Evolutionary conservation across 1,140 invertebrate species (phyloP), one percentile per base, ranked within the genome.

Genomic region (Ostrea edulis): DNA sequence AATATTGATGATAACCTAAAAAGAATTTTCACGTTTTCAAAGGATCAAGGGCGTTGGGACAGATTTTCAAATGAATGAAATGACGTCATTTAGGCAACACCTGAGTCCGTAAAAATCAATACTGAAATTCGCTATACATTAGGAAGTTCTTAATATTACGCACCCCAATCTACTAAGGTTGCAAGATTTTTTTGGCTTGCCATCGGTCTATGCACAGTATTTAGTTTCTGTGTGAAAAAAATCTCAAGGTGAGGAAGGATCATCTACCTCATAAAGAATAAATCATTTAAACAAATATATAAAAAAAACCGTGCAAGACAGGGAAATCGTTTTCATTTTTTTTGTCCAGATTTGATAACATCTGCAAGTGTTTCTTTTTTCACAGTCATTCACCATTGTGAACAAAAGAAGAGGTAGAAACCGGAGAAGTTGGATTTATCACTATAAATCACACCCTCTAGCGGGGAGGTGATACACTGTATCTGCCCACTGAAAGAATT

Each of bases 51-150:
- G 22, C 68, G 25, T 25, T 25, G 68, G 35, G 55, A 77, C 68
- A 77, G 68, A 77, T 77, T 77, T 77, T 35, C 68, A 35, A 77
- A 12, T 77, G 68, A 77, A 77, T 77, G 68, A 77, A 77, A 77
- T 77, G 68, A 77, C 68, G 68, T 77, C 68, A 77, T 25, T 14
- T 8, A 35, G 68, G 68, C 17, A 77, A 77, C 68, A 77, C 68
- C 68, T 77, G 68, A 77, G 35, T 77, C 22, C 29, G 9, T 22
- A 29, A 44, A 77, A 77, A 77, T 77, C 68, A 77, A 77, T 77
- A 14, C 25, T 14, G 55, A 77, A 29, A 71, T 71, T 25, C 65
- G 29, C 22, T 12, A 22, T 71, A 71, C 65, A 29, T 25, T 9
- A 77, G 12, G 29, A 77, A 9, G 25, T 77, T 12, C 68, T 77